phyloP scores from a whole-genome alignment of 1,140 invertebrate species.

The Drosophila guanche region DNA sequence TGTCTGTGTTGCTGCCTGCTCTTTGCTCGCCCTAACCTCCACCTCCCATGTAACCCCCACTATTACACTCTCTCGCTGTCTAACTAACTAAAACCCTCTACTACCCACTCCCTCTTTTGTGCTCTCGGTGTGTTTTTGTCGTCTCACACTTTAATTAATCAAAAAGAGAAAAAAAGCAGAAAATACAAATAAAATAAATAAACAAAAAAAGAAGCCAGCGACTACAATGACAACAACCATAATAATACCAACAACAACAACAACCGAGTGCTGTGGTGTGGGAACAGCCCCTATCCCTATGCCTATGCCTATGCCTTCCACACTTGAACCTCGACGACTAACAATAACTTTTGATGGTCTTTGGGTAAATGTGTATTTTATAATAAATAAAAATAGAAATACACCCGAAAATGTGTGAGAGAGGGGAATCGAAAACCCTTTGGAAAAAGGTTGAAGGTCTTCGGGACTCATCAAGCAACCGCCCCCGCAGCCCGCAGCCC shows the following conservation, averaged over 20 bases:
- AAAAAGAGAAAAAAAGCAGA: slow-evolving; percentile 12
- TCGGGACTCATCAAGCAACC: not conserved
- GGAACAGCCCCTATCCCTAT: too few species aligned
- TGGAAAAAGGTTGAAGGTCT: slow-evolving; percentile 41
- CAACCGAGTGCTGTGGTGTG: too few species aligned
- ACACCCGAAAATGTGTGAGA: not conserved
- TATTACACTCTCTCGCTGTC: slow-evolving; percentile 23
- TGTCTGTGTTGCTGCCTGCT: slow-evolving; percentile 48
- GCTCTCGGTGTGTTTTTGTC: slow-evolving; percentile 62
- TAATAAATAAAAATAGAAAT: not conserved
- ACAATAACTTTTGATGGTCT: slow-evolving; percentile 34
- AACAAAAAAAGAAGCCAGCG: slow-evolving; percentile 16
- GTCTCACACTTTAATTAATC: slow-evolving; percentile 74
- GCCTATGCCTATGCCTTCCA: too few species aligned
- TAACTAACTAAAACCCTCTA: not conserved
- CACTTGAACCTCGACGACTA: not conserved
- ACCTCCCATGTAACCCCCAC: slow-evolving; percentile 1
- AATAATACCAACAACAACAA: slow-evolving; percentile 1
- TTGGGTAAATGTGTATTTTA: slow-evolving; percentile 3
- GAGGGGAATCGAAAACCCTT: slow-evolving; percentile 19
- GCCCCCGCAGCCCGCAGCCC: not conserved
- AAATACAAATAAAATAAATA: too few species aligned
- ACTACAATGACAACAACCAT: slow-evolving; percentile 24
- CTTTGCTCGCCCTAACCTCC: slow-evolving; percentile 40
- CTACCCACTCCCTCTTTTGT: slow-evolving; percentile 11